These are phyloP conservation scores for Dynastes hyllus DNA, from an alignment of 2,888 invertebrate species.

Conservation along the genomic window DNA sequence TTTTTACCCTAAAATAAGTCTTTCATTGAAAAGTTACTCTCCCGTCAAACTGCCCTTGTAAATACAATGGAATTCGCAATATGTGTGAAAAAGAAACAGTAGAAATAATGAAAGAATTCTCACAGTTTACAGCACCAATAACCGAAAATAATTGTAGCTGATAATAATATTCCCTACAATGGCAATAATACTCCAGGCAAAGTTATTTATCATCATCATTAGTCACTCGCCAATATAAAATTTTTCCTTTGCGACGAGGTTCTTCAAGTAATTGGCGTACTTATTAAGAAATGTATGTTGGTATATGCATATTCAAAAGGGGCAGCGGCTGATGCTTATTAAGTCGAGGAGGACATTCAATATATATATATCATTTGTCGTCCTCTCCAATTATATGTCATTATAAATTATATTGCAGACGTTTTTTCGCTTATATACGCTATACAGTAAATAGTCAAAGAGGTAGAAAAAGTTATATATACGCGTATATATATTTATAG, in stretches of 20 bases:
- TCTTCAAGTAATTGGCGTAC: conserved; percentile 43
- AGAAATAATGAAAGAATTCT: no score
- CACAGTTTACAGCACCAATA: not conserved
- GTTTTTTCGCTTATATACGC: conserved; percentile 17
- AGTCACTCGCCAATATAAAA: conserved; percentile 28
- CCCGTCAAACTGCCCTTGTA: no score
- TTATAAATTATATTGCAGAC: conserved; percentile 39
- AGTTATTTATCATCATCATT: conserved; percentile 35
- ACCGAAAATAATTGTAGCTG: not conserved
- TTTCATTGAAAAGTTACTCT: no score
- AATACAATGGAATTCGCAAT: no score
- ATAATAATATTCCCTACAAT: not conserved
- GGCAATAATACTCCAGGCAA: conserved; percentile 18
- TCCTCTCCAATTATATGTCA: conserved; percentile 46
- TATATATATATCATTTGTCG: conserved; percentile 43
- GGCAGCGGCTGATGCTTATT: conserved; percentile 40
- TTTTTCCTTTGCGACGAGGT: conserved; percentile 23
- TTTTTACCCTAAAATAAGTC: no score
- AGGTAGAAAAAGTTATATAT: conserved; percentile 14
- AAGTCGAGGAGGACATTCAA: conserved; percentile 45
- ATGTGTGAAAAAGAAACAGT: no score
- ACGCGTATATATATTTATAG: not conserved
- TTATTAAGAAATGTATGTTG: conserved; percentile 28
- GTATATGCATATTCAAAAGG: conserved; percentile 39
- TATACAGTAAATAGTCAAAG: not conserved